Evolutionary conservation across 2,113 vertebrate species (phyloP).

Genomic region (Ptyas mucosa): DNA sequence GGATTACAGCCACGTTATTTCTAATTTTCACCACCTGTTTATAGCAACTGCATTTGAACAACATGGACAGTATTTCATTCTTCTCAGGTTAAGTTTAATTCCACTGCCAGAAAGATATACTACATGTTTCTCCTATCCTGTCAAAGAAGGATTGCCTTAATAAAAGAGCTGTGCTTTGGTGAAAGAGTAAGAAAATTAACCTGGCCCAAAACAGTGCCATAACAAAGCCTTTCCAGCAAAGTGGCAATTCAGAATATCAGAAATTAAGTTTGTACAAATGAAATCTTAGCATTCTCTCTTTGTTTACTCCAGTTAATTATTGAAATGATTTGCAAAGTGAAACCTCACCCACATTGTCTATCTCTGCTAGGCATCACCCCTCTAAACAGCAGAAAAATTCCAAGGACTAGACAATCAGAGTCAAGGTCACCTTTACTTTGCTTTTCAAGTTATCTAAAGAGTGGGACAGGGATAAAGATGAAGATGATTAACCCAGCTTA

Average conservation of each 20-base stretch:
- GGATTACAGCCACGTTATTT: not conserved
- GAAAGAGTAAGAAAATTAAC: not conserved
- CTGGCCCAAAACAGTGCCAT: not conserved
- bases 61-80: not conserved
- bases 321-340: not conserved
- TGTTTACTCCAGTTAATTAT: not conserved
- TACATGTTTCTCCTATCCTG: not conserved
- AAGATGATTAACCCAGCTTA: not conserved
- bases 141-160: not conserved
- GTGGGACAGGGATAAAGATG: not conserved
- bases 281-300: not conserved
- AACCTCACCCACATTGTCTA: not conserved
- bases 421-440: not conserved
- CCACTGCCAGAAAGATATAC: not conserved
- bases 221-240: not conserved
- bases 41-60: not conserved
- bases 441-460: not conserved
- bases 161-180: not conserved
- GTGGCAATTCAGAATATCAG: not conserved
- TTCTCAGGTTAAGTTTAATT: not conserved
- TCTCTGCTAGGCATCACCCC: not conserved
- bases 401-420: not conserved
- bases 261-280: not conserved
- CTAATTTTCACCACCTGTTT: not conserved
- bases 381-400: not conserved